Percentiles rank a stretch among this genome's conserved stretches.
These are phyloP conservation scores for Otolemur crassicaudatus DNA, from an alignment of 2,797 vertebrate species.

Conservation along the genomic window DNA sequence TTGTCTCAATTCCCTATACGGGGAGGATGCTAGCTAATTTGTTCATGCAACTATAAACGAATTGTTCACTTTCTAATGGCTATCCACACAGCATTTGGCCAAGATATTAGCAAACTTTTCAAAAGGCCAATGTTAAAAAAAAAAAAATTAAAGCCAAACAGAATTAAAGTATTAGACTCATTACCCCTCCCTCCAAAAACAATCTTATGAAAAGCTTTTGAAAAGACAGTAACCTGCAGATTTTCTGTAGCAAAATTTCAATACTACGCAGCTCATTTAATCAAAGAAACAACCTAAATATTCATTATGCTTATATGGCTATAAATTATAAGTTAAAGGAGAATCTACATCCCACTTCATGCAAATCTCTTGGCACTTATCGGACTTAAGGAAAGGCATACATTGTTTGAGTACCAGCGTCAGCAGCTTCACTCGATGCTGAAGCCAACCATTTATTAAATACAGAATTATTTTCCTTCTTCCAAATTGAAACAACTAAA, in stretches of 20 bases:
- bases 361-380: background rate
- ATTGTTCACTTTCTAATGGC: background rate
- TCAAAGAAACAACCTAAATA: conserved; percentile 27
- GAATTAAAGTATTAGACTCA: background rate
- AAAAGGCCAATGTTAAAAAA: background rate
- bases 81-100: background rate
- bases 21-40: background rate
- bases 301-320: background rate
- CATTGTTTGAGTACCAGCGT: background rate
- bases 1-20: background rate
- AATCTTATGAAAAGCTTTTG: background rate
- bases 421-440: background rate
- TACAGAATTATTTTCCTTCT: background rate
- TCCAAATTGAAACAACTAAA: background rate
- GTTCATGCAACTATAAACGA: background rate
- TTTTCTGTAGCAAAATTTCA: background rate
- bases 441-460: background rate
- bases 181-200: background rate
- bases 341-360: background rate
- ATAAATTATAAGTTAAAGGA: background rate
- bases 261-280: conserved; percentile 17
- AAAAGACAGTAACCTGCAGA: conserved; percentile 14
- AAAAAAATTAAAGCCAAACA: conserved; percentile 35
- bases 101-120: conserved; percentile 13
- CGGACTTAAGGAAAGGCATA: background rate